phyloP scores from a whole-genome alignment of 2,888 invertebrate species.

The Andrena minutula region DNA sequence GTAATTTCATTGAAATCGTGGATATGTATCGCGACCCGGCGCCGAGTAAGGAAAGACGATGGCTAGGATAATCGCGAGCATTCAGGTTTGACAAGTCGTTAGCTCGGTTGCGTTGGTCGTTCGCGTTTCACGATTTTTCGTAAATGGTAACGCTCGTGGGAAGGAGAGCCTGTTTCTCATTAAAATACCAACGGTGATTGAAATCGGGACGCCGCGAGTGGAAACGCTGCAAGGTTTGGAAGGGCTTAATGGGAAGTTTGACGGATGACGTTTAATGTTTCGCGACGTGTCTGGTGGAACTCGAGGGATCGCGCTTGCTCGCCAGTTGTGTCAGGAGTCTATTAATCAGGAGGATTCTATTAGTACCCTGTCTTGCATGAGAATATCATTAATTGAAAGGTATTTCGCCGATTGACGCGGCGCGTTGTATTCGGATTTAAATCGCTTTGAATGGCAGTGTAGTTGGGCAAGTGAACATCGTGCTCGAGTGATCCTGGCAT shows the following conservation, averaged over 20 bases:
- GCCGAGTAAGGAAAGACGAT: not conserved
- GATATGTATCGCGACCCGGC: not conserved
- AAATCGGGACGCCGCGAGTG: not conserved
- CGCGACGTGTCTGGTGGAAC: slow-evolving; percentile 13
- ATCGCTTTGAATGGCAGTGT: not conserved
- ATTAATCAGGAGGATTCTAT: slow-evolving; percentile 1
- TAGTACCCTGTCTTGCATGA: not conserved
- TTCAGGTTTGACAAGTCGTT: slow-evolving; percentile 6
- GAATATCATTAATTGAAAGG: not conserved
- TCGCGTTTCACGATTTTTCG: slow-evolving; percentile 31
- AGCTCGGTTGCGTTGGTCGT: not conserved
- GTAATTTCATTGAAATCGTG: slow-evolving; percentile 17
- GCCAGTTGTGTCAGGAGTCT: not conserved
- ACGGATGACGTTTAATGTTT: slow-evolving; percentile 26
- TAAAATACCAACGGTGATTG: slow-evolving; percentile 26
- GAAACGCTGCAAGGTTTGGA: not conserved
- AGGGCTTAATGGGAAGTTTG: slow-evolving; percentile 19
- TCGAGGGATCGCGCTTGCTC: not conserved
- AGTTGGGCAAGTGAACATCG: not conserved
- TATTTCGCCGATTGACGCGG: not conserved
- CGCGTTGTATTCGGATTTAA: not conserved
- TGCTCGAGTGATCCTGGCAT: not conserved
- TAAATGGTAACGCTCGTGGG: not conserved
- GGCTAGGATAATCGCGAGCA: not conserved
- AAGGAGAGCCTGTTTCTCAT: slow-evolving; percentile 11